Evolutionary conservation across 1,140 invertebrate genomes (phyloP).

Genomic region (Hylaeus anthracinus): DNA sequence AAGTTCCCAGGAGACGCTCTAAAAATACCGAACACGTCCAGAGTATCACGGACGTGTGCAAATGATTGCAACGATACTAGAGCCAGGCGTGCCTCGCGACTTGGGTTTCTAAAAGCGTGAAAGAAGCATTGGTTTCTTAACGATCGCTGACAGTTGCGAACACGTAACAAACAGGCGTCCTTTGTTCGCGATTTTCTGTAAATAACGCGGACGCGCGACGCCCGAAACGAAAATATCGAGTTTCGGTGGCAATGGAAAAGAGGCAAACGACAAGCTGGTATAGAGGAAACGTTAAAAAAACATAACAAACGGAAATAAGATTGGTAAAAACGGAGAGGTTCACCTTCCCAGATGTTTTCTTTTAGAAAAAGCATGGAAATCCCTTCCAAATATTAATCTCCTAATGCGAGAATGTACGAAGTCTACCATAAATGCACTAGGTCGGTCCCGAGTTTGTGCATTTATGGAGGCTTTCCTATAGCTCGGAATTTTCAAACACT

Average conservation of each 20-base stretch:
- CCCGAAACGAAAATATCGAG: not conserved
- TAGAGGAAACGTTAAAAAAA: no score
- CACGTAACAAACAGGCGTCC: not conserved
- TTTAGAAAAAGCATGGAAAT: no score
- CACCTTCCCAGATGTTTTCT: no score
- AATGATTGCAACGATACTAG: not conserved
- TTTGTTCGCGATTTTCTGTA: not conserved
- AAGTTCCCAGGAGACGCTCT: not conserved
- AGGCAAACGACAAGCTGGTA: not conserved
- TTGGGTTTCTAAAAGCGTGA: not conserved
- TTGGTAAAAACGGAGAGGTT: no score
- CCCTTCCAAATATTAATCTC: no score
- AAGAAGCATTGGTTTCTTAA: not conserved
- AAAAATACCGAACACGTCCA: constrained; percentile 40
- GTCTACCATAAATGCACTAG: no score
- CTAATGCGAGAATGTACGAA: no score
- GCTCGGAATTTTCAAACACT: no score
- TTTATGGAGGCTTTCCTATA: no score
- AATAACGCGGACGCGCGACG: not conserved
- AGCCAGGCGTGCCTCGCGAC: not conserved
- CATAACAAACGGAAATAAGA: no score
- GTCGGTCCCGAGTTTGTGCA: no score
- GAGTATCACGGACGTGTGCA: not conserved
- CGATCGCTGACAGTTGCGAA: not conserved
- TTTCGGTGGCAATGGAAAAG: not conserved